A percentile compares a stretch with the other conserved stretches of the same genome.
phyloP scores from a whole-genome alignment of 2,797 vertebrate genomes.

The Hipposideros larvatus region DNA sequence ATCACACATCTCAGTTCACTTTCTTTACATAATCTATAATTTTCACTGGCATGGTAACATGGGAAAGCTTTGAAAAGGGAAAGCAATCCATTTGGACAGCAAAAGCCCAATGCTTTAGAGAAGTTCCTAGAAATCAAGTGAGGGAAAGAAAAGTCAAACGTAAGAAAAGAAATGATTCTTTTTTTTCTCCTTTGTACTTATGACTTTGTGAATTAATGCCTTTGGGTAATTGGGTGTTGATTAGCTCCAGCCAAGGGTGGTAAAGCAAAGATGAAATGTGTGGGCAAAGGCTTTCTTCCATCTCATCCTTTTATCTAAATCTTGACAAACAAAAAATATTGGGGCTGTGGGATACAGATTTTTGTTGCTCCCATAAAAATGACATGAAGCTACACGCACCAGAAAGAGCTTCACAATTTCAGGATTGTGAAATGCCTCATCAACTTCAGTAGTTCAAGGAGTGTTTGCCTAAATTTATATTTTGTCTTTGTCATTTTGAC shows the following conservation, averaged over 20 bases:
- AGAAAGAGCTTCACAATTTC: conserved; percentile 57
- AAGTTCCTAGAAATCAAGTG: neutral
- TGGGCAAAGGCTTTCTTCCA: neutral
- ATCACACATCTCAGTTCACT: neutral
- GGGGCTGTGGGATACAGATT: conserved; percentile 29
- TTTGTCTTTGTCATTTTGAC: neutral
- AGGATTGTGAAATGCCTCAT: conserved; percentile 55
- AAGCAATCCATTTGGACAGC: neutral
- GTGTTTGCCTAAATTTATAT: neutral
- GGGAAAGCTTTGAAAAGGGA: neutral
- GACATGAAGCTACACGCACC: conserved; percentile 67
- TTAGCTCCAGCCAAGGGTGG: conserved; percentile 38
- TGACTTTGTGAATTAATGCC: neutral
- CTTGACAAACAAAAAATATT: conserved; percentile 63
- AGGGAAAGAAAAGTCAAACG: neutral
- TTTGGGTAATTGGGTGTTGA: neutral
- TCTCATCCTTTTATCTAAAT: conserved; percentile 58
- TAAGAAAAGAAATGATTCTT: neutral
- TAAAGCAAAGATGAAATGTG: neutral
- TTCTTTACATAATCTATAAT: neutral
- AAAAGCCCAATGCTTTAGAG: neutral
- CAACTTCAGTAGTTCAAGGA: conserved; percentile 47
- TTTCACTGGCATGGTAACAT: neutral
- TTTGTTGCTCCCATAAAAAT: conserved; percentile 51
- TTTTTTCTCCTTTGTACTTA: neutral